Evolutionary conservation across 2,797 vertebrate genomes (phyloP).

Genomic region (Natrix natrix): DNA sequence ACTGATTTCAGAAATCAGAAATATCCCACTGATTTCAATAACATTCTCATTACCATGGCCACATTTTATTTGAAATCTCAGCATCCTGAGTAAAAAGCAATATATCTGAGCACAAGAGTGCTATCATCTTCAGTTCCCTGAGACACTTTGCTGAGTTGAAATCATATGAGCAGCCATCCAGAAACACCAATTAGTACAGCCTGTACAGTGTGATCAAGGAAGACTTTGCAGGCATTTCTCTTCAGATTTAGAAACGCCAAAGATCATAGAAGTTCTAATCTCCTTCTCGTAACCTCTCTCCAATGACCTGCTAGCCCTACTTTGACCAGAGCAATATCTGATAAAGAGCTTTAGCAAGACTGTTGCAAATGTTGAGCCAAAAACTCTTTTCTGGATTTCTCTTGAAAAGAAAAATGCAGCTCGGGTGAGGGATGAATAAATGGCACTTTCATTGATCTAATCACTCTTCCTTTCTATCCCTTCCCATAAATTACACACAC

Average conservation of each 20-base stretch:
- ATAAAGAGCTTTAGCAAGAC: neutral
- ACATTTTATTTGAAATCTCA: conserved; percentile 8
- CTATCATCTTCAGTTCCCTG: conserved; percentile 45
- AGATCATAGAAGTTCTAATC: conserved; percentile 13
- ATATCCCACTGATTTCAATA: neutral
- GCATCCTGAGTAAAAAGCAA: neutral
- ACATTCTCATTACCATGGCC: neutral
- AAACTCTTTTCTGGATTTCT: neutral
- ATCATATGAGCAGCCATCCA: neutral
- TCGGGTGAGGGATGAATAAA: neutral
- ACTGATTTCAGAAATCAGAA: neutral
- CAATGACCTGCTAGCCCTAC: neutral
- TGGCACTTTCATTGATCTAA: neutral
- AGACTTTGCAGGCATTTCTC: conserved; percentile 33
- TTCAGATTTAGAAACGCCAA: conserved; percentile 46
- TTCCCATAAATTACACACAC: neutral
- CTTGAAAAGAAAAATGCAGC: neutral
- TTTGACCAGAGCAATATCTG: neutral
- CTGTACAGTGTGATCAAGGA: conserved; percentile 31
- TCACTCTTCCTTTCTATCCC: too few species aligned
- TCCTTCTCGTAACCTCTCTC: neutral
- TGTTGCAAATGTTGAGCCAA: neutral
- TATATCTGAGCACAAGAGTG: neutral
- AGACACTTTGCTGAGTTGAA: conserved; percentile 37
- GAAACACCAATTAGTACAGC: neutral